phyloP scores from a whole-genome alignment of 2,797 vertebrate species.

The Amazonetta brasiliensis region DNA sequence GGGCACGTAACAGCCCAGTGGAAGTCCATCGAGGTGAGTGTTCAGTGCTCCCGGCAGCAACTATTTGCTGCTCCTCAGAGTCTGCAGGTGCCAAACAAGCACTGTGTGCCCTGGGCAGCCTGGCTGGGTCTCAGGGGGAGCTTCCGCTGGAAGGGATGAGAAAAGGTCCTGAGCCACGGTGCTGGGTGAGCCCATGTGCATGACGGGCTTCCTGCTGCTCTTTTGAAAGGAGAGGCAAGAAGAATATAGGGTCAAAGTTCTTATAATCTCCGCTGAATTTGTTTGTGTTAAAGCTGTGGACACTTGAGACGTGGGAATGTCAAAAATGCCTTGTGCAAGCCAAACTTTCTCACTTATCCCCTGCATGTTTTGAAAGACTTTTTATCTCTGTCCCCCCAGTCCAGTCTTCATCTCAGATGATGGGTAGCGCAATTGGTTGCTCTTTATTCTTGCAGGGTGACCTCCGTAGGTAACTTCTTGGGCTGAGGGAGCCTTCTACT shows the following conservation, averaged over 20 bases:
- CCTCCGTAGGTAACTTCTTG: not conserved
- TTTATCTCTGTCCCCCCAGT: not conserved
- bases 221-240: constrained; percentile 13
- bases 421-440: not conserved
- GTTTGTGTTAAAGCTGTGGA: constrained; percentile 55
- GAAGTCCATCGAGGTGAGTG: not conserved
- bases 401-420: not conserved
- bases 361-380: constrained; percentile 29
- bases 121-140: constrained; percentile 4
- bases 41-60: not conserved
- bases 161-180: not conserved
- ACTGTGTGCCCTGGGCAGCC: not conserved
- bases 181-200: not conserved
- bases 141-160: not conserved
- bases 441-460: not conserved
- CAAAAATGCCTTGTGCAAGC: constrained; percentile 53
- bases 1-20: not conserved
- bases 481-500: not conserved
- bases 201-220: not conserved
- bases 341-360: constrained; percentile 36
- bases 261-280: constrained; percentile 49
- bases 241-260: constrained; percentile 45
- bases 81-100: not conserved
- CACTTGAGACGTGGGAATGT: constrained; percentile 67
- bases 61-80: constrained; percentile 5